Evolutionary conservation across 1,140 invertebrate species (phyloP), one percentile per base, ranked within the genome.

Genomic region (Acromyrmex heyeri): DNA sequence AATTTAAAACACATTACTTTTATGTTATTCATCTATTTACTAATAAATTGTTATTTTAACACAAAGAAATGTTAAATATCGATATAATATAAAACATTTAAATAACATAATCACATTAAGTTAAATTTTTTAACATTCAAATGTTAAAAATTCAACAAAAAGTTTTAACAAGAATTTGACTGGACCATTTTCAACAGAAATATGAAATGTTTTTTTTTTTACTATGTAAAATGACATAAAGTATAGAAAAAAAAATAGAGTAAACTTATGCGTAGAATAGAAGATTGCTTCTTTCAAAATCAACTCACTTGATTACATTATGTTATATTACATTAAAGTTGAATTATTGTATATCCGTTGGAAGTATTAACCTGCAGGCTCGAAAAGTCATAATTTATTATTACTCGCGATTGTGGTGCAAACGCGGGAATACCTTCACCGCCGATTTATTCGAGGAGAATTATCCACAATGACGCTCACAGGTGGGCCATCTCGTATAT

Each of bases 401-500:
- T 48, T 16, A n/a, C n/a, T 24, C 1, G 24, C n/a, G 48, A 24
- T 61, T n/a, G 3, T 14, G 7, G 50, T 50, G 8, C 3, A 48
- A 72, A 70, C 21, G 14, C n/a, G 57, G 5, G 30, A 50, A 48
- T 48, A 24, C 24, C n/a, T 82, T 82, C 14, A 10, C 8, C 21
- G 12, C 7, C 48, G 69, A 81, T 69, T 86, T 78, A 88, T 86
- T 77, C 65, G 64, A 2, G 18, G 53, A 77, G 75, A 87, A 87
- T 87, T 77, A 85, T 77, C 57, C 64, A 65, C 70, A 21, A 73
- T 59, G 16, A 59, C 81, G 81, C 57, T 75, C 76, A 75, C 88
- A 82, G 87, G 70, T 89, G 76, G 87, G 69, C 61, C 73, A 88
- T 86, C 55, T 34, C 50, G 38, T n/a, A 16, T 77, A 78, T 78